A percentile compares a stretch with the other conserved stretches of the same genome.
phyloP scores from a whole-genome alignment of 2,113 vertebrate species.

The Myiagra hebetior region DNA sequence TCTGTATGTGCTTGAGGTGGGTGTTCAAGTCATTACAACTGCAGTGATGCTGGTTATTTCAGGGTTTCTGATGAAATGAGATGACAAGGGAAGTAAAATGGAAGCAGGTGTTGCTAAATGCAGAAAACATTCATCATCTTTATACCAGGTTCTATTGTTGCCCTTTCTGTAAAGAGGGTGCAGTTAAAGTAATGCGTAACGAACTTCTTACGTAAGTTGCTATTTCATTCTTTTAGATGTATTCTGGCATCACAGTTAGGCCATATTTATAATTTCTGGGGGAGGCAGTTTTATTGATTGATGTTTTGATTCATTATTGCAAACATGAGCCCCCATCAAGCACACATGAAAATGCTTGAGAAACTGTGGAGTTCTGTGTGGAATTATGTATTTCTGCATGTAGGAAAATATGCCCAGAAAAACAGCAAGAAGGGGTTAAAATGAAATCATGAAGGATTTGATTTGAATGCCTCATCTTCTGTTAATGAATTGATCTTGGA shows the following conservation, averaged over 20 bases:
- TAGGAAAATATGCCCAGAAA: background rate
- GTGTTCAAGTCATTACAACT: constrained; percentile 55
- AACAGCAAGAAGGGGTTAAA: background rate
- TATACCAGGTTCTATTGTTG: background rate
- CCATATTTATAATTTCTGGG: background rate
- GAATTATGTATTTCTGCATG: background rate
- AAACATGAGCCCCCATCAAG: background rate
- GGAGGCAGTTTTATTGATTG: background rate
- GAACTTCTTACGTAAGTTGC: background rate
- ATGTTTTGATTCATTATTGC: background rate
- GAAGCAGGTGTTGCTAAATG: background rate
- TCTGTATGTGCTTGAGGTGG: constrained; percentile 1
- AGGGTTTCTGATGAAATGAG: background rate
- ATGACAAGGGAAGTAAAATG: constrained; percentile 19
- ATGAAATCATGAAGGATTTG: background rate
- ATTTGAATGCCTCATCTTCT: background rate
- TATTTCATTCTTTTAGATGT: background rate
- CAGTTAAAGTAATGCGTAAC: background rate
- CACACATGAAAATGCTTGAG: background rate
- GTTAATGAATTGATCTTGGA: background rate
- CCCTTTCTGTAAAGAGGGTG: background rate
- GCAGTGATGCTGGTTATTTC: constrained; percentile 20
- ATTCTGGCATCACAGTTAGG: background rate
- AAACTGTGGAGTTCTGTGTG: background rate
- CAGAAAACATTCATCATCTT: background rate